Evolutionary conservation across 1,140 invertebrate genomes (phyloP), one percentile per base, ranked within the genome.

Genomic region (Drosophila setifemur): DNA sequence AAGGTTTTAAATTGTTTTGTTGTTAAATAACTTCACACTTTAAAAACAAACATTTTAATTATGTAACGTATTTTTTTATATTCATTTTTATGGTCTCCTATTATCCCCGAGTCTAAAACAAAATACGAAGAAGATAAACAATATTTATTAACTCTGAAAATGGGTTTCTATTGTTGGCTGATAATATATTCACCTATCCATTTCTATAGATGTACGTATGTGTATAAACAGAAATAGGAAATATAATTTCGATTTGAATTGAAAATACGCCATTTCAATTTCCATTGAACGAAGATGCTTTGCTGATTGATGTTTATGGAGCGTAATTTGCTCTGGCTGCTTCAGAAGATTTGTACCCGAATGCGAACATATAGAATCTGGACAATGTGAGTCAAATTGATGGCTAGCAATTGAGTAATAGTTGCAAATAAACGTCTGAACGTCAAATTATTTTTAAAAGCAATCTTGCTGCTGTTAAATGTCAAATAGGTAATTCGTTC

Each of bases 221-320:
- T 19, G 52, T 16, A 25, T 18, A 31, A n/a, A 9, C 9, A 48
- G 9, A 43, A n/a, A 35, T 44, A 3, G 33, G 35, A 35, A 43
- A 26, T 54, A 42, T 44, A 58, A 58, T 70, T 48, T 42, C 18
- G 14, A 64, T 18, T 70, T 18, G 44, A 49, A 69, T 58, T 58
- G 64, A 70, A 69, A 70, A 70, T 70, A 28, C 57, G 58, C 60
- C 60, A 64, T 64, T 64, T 28, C 33, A 18, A 48, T 70, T 70
- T 70, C 52, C 44, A 70, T 43, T 49, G 66, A 48, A 54, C 26
- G 11, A 58, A 49, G 52, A 58, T 25, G 33, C 43, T 19, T 7
- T 25, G 53, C 53, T 70, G 67, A 70, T 70, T 70, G 64, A 70
- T 70, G 67, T 70, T 70, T 70, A 70, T 70, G 43, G 67, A 55